Percentiles rank a stretch among this genome's conserved stretches.
Evolutionary conservation across 2,113 vertebrate species (phyloP).

Genomic region (Chaetura pelagica): DNA sequence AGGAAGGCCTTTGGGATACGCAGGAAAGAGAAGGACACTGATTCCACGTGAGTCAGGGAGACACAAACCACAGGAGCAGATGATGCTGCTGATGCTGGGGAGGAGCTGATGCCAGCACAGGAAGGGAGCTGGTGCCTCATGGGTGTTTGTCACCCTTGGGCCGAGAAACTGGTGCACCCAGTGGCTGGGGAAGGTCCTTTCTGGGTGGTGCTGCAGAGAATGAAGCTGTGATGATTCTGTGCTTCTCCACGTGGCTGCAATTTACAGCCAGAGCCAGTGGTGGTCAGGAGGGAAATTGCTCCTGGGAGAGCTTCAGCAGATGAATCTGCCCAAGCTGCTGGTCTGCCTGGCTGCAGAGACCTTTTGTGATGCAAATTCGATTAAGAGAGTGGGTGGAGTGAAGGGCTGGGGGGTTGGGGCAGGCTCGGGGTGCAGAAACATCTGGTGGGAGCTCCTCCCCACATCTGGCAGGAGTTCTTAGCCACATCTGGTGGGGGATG

Average conservation of each 20-base stretch:
- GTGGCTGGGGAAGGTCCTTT: not conserved
- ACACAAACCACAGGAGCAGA: fast-evolving
- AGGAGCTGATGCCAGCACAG: not conserved
- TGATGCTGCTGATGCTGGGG: not conserved
- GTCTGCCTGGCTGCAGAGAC: not conserved
- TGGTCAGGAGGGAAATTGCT: not conserved
- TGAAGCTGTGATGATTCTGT: not conserved
- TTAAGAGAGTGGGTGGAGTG: fast-evolving
- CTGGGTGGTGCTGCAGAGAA: fast-evolving
- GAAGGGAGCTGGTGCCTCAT: not conserved
- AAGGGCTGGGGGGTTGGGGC: not conserved
- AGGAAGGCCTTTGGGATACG: conserved; percentile 97
- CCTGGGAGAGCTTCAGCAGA: not conserved
- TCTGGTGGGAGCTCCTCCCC: not conserved
- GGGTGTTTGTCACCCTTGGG: fast-evolving
- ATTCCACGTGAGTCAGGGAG: conserved; percentile 85
- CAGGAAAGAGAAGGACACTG: conserved; percentile 96
- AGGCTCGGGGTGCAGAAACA: not conserved
- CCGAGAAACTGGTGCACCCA: fast-evolving
- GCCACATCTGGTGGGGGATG: not conserved
- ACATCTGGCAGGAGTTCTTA: too few species aligned
- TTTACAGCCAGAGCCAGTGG: not conserved
- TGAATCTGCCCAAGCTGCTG: not conserved
- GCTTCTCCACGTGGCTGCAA: fast-evolving
- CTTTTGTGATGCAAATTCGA: not conserved